A percentile compares a stretch with the other conserved stretches of the same genome.
Evolutionary conservation across 2,797 vertebrate species (phyloP).

Genomic region (Dromococcyx pavoninus): DNA sequence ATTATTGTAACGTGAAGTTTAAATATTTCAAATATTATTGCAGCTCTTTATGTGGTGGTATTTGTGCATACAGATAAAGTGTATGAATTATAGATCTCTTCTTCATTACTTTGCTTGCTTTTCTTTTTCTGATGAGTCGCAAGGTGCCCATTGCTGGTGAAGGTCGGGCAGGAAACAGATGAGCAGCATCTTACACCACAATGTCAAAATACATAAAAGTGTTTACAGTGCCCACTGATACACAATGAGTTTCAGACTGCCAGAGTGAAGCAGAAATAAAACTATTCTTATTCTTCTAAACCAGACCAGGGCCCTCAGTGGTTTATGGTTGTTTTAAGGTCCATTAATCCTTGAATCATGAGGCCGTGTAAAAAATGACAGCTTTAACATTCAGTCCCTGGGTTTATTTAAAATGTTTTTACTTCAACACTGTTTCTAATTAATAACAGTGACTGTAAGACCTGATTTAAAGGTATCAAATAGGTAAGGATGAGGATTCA

Average conservation of each 20-base stretch:
- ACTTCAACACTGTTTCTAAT: constrained; percentile 75
- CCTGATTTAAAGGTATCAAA: constrained; percentile 65
- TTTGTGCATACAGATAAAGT: not conserved
- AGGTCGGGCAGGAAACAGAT: constrained; percentile 75
- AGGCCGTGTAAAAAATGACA: constrained; percentile 79
- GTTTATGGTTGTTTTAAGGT: constrained; percentile 81
- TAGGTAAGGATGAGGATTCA: constrained; percentile 1
- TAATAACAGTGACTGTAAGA: constrained; percentile 67
- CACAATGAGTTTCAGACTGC: constrained; percentile 73
- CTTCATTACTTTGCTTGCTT: constrained; percentile 9
- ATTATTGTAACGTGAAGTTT: not conserved
- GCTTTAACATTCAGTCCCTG: constrained; percentile 73
- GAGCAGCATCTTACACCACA: constrained; percentile 69
- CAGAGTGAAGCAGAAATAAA: constrained; percentile 67
- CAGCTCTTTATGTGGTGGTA: not conserved
- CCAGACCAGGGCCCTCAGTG: constrained; percentile 71
- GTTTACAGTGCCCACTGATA: constrained; percentile 79
- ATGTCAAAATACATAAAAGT: constrained; percentile 80
- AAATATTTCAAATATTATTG: not conserved
- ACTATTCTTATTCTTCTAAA: constrained; percentile 71
- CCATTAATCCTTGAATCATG: constrained; percentile 84
- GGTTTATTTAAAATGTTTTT: constrained; percentile 79
- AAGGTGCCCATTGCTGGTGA: constrained; percentile 38
- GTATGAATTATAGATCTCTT: not conserved
- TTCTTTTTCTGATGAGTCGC: not conserved